Base-by-base conservation (phyloP, 2,888 invertebrate species). In the Tinea pellionella region DNA sequence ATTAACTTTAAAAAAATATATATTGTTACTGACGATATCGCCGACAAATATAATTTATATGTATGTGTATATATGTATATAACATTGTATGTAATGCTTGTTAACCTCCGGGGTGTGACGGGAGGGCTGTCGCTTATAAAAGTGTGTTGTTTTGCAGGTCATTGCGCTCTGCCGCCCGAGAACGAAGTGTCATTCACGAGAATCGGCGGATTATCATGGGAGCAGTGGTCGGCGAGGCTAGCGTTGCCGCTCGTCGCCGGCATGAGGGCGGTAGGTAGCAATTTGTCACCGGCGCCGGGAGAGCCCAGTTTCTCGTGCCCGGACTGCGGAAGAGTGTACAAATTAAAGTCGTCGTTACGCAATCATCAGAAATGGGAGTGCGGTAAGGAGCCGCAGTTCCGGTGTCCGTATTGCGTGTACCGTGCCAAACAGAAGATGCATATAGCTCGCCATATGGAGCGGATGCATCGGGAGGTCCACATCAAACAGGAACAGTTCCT, bases 321-420 rank as follows among this genome's bases (percentile, higher is more conserved):
- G 61, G 93, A 93, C 70, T 96, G 96, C 81, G 94, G 94, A 63
- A 90, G 95, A 66, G 91, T 93, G 64, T 96, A 96, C 86, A 95
- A 95, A 78, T 89, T 95, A 67, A 95, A 95, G 83, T 94, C 94
- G 67, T 95, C 95, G 62, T 84, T 94, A 69, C 89, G 94, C 63
- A 94, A 94, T 78, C 94, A 94, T 75, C 93, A 93, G 88, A 94
- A 94, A 78, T 94, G 94, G 94, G 94, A 94, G 80, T 94, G 94
- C 79, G 93, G 94, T 72, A 94, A 94, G 77, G 94, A 94, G 78
- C 94, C 94, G 16, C 93, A 93, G 78, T 94, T 94, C 78, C 92
- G 92, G 73, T 95, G 95, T 77, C 92, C 92, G 18, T 93, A 92
- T 81, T 94, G 94, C 81, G 92, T 92, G n/a, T 94, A 94, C 78